phyloP scores from a whole-genome alignment of 1,140 invertebrate species.

The Drosophila bipectinata region DNA sequence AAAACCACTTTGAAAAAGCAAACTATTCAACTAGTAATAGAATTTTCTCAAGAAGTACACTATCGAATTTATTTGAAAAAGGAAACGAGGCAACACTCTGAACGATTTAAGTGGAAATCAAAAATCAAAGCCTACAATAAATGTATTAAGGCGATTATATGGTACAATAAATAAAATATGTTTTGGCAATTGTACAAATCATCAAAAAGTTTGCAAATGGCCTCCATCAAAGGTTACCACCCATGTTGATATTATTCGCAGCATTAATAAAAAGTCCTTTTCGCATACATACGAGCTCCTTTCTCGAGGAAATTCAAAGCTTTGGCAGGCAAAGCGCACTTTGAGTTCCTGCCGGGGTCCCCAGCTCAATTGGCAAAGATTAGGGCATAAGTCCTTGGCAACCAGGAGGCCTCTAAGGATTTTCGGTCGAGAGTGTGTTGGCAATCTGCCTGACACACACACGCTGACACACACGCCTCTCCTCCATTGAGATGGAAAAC shows the following conservation, averaged over 20 bases:
- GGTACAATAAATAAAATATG: slow-evolving; percentile 19
- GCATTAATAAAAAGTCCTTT: slow-evolving; percentile 30
- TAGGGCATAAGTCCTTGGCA: slow-evolving; percentile 30
- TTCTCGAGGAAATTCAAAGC: slow-evolving; percentile 8
- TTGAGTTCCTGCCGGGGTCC: slow-evolving; percentile 4
- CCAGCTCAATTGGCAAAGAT: slow-evolving; percentile 11
- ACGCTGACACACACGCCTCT: not conserved
- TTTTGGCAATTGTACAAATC: slow-evolving; percentile 15
- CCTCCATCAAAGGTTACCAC: slow-evolving; percentile 29
- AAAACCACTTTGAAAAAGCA: slow-evolving; percentile 55
- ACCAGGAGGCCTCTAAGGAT: slow-evolving; percentile 32
- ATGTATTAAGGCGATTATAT: slow-evolving; percentile 23
- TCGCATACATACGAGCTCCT: not conserved
- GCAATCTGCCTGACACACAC: slow-evolving; percentile 53
- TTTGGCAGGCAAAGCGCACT: slow-evolving; percentile 15
- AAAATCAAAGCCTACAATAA: not conserved
- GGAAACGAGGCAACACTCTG: slow-evolving; percentile 15
- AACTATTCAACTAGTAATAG: slow-evolving; percentile 21
- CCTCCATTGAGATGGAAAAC: slow-evolving; percentile 36
- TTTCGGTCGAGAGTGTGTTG: slow-evolving; percentile 33
- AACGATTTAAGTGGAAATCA: not conserved
- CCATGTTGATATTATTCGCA: slow-evolving; percentile 30
- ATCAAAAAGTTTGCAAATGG: slow-evolving; percentile 14
- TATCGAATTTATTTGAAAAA: slow-evolving; percentile 45
- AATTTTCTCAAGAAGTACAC: slow-evolving; percentile 5